These are phyloP conservation scores for Julus scanicus DNA, from an alignment of 2,888 invertebrate species.

Conservation along the genomic window DNA sequence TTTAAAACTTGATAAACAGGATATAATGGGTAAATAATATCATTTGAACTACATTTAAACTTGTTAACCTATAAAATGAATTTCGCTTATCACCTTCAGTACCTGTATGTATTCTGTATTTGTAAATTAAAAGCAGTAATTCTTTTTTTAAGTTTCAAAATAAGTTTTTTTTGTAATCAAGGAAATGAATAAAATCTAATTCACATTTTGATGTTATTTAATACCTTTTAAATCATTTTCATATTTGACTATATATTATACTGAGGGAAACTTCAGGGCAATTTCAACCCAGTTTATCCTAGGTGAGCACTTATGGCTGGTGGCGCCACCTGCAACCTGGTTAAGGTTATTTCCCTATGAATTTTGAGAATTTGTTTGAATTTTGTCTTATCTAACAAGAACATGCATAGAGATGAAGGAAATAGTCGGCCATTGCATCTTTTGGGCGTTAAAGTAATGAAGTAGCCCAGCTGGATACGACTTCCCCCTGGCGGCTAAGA, in stretches of 20 bases:
- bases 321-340: background rate
- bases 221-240: no score
- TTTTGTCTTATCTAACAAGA: constrained; percentile 1
- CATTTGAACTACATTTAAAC: background rate
- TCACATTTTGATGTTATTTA: no score
- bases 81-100: background rate
- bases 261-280: no score
- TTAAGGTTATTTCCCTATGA: constrained; percentile 8
- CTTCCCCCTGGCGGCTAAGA: constrained; percentile 46
- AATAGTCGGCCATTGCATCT: constrained; percentile 47
- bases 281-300: background rate
- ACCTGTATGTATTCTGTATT: no score
- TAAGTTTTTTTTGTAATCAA: no score
- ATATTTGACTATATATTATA: no score
- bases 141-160: no score
- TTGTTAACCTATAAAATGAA: background rate
- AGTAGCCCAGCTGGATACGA: constrained; percentile 52
- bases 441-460: constrained; percentile 54
- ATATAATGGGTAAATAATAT: background rate
- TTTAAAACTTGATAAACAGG: constrained; percentile 5
- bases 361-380: background rate
- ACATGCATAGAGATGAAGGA: constrained; percentile 17
- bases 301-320: background rate
- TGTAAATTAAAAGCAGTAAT: no score
- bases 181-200: no score